These are phyloP conservation scores for Melanotaenia duboulayi DNA, from an alignment of 2,113 vertebrate genomes.

Conservation along the genomic window DNA sequence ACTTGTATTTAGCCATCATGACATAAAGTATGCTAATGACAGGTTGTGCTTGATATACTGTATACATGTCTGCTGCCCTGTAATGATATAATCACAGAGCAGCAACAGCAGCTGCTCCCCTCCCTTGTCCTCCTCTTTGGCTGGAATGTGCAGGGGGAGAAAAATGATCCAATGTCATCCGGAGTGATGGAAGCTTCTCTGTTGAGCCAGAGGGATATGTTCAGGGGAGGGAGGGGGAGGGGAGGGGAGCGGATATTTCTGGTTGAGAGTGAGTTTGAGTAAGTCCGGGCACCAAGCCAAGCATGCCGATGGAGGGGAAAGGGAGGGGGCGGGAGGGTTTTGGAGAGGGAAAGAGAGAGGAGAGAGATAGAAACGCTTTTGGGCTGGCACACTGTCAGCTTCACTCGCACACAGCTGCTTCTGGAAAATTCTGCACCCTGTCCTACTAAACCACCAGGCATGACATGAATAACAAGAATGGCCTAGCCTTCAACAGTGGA, in stretches of 20 bases:
- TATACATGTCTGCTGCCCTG: slow-evolving; percentile 91
- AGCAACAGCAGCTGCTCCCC: slow-evolving; percentile 78
- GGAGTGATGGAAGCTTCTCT: slow-evolving; percentile 89
- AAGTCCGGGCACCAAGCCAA: slow-evolving; percentile 86
- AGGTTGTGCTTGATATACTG: slow-evolving; percentile 85
- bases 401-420: slow-evolving; percentile 93
- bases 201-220: slow-evolving; percentile 86
- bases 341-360: slow-evolving; percentile 47
- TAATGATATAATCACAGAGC: slow-evolving; percentile 90
- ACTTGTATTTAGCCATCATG: slow-evolving; percentile 63
- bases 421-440: slow-evolving; percentile 93
- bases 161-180: slow-evolving; percentile 88
- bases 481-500: slow-evolving; percentile 70
- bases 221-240: slow-evolving; percentile 72
- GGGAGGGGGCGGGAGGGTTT: slow-evolving; percentile 43
- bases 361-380: slow-evolving; percentile 76
- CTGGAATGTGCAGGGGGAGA: slow-evolving; percentile 78
- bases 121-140: slow-evolving; percentile 66
- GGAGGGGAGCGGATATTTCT: slow-evolving; percentile 76
- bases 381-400: slow-evolving; percentile 86
- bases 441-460: slow-evolving; percentile 90
- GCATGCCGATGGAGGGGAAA: slow-evolving; percentile 81
- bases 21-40: slow-evolving; percentile 88
- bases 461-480: slow-evolving; percentile 86
- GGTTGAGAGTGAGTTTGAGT: slow-evolving; percentile 86